Base-by-base conservation (phyloP, 2,113 vertebrate species). In the Phocoena phocoena region DNA sequence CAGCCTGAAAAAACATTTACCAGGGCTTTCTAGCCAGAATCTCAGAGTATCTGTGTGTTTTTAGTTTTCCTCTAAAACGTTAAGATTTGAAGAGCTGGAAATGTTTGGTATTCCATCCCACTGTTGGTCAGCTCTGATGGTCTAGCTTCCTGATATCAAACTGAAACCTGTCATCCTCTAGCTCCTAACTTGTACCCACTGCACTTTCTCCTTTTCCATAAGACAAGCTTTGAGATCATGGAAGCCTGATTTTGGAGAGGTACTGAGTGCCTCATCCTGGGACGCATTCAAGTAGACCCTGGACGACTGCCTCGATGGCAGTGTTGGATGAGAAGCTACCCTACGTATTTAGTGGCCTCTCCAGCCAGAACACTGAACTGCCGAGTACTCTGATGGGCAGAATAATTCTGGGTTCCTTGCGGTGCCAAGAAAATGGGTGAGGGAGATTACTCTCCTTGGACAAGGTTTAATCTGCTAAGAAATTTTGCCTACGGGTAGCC, bases 81-180 rank as follows among this genome's bases (percentile, higher is more conserved):
- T 63, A 71, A 74, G 55, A 67, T 88, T 36, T 55, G 89, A 62
- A 81, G 67, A 73, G 41, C 73, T 14, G 6, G 76, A 36, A 25
- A 13, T 36, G 2, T 74, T 44, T 47, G 31, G 4, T 58, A 55
- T 25, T 25, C 63, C 8, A 0, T 28, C 38, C 60, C 9, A 8
- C 1, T 2, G 1, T 2, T 15, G 55, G 74, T 63, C 58, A 55
- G 77, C 26, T 65, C 55, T n/a, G 67, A 25, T 17, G 58, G 67
- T 44, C 58, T 53, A 3, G 4, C n/a, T 74, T 65, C n/a, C 58
- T 38, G 55, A 65, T 33, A 26, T 6, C n/a, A 13, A 14, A 74
- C 55, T 0, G 0, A 85, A 44, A 21, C 21, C n/a, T 8, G 17
- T 14, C 17, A 21, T 28, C 80, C 17, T 63, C 41, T 0, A 0